Evolutionary conservation across 2,797 vertebrate species (phyloP).

Genomic region (Phoebastria nigripes): DNA sequence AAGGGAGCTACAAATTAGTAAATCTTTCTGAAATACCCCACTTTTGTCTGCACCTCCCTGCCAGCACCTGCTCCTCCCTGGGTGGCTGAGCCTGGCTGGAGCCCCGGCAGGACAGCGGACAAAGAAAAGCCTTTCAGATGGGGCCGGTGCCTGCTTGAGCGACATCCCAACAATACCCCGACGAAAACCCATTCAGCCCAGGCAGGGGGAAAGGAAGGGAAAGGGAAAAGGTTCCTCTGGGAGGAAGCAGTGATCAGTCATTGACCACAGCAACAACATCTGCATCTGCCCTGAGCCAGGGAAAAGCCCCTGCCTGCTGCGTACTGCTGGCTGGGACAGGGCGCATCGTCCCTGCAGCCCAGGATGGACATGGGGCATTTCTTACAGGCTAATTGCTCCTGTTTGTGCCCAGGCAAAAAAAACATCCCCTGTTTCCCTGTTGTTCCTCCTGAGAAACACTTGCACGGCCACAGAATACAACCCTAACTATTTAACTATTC

Average conservation of each 20-base stretch:
- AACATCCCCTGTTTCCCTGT: not conserved
- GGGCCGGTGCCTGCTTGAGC: not conserved
- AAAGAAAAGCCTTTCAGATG: constrained; percentile 3
- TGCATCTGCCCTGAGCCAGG: not conserved
- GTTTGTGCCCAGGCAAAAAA: not conserved
- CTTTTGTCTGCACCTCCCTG: constrained; percentile 29
- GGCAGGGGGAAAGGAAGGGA: not conserved
- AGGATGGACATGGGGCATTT: not conserved
- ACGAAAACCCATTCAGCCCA: not conserved
- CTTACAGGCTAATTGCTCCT: not conserved
- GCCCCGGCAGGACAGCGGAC: not conserved
- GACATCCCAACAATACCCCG: constrained; percentile 15
- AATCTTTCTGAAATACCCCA: not conserved
- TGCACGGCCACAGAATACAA: not conserved
- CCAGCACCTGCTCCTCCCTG: constrained; percentile 47
- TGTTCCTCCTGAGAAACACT: not conserved
- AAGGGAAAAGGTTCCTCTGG: not conserved
- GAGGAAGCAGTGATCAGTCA: constrained; percentile 1
- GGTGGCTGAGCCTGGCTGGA: constrained; percentile 25
- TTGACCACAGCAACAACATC: not conserved
- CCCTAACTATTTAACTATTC: not conserved
- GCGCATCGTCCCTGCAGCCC: fast-evolving
- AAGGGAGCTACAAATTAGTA: not conserved
- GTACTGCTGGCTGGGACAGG: not conserved
- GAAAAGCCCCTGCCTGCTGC: not conserved